Percentiles rank a stretch among this genome's conserved stretches.
phyloP scores from a whole-genome alignment of 2,113 vertebrate species.

The Xerus inauris region DNA sequence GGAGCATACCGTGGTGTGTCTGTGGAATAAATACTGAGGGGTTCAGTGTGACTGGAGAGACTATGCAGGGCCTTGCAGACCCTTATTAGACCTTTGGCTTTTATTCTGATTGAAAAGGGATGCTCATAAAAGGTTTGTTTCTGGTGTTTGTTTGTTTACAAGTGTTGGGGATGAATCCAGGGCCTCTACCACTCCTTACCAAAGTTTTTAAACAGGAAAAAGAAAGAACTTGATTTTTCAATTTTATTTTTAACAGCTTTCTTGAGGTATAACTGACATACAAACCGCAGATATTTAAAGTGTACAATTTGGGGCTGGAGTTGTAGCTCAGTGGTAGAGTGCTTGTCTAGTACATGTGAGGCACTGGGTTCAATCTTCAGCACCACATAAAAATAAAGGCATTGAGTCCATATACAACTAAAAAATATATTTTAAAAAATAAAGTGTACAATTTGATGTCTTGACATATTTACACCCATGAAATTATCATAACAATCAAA shows the following conservation, averaged over 20 bases:
- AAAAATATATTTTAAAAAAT: too few relatives aligned
- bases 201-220: constrained; percentile 14
- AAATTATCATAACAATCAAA: background rate
- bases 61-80: background rate
- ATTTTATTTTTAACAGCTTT: constrained; percentile 22
- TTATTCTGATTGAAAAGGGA: constrained; percentile 46
- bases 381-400: too few relatives aligned
- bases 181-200: background rate
- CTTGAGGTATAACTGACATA: background rate
- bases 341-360: too few relatives aligned
- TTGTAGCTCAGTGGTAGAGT: too few relatives aligned
- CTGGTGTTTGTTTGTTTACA: background rate
- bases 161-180: background rate
- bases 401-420: too few relatives aligned
- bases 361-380: too few relatives aligned
- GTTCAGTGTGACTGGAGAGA: background rate
- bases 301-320: background rate
- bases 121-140: background rate
- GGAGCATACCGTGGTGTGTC: background rate
- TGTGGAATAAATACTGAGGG: background rate
- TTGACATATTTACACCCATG: background rate
- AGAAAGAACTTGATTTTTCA: background rate
- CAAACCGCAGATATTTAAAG: constrained; percentile 37
- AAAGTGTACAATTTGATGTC: constrained; percentile 5
- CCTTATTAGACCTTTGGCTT: background rate